A percentile compares a stretch with the other conserved stretches of the same genome.
Evolutionary conservation across 2,888 invertebrate genomes (phyloP).

Genomic region (Drosophila tripunctata): DNA sequence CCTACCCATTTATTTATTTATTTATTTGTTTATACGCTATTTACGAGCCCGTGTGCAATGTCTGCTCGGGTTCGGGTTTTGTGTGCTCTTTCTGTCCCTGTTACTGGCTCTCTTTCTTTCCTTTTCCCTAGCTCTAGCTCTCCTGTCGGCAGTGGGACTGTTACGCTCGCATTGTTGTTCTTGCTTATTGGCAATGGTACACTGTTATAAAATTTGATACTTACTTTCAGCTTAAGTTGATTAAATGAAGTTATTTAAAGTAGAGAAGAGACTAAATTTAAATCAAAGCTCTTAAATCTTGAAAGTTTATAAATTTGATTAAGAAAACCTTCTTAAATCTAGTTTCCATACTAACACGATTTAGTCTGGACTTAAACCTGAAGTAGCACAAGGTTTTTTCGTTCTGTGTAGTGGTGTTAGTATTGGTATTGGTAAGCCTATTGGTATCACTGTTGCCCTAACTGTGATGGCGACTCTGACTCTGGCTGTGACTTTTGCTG

Average conservation of each 20-base stretch:
- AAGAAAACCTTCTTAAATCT: too few species aligned
- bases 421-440: constrained; percentile 12
- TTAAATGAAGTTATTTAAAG: neutral
- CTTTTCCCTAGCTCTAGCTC: constrained; percentile 25
- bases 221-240: neutral
- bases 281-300: too few species aligned
- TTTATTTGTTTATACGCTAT: constrained; percentile 76
- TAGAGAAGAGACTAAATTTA: too few species aligned
- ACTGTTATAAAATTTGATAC: neutral
- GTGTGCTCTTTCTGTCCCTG: neutral
- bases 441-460: constrained; percentile 37
- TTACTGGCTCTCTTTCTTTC: neutral
- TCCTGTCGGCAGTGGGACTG: constrained; percentile 42
- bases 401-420: constrained; percentile 23
- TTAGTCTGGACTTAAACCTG: too few species aligned
- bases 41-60: constrained; percentile 60
- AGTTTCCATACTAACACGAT: too few species aligned
- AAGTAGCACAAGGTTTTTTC: neutral
- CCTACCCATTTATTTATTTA: constrained; percentile 49
- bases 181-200: constrained; percentile 43
- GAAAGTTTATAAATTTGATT: too few species aligned
- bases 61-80: constrained; percentile 8
- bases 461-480: constrained; percentile 33
- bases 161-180: constrained; percentile 66
- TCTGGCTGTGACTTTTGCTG: constrained; percentile 31